Conservation (phyloP, 2,797 vertebrate genomes). For the Rhodeus uyekii region DNA sequence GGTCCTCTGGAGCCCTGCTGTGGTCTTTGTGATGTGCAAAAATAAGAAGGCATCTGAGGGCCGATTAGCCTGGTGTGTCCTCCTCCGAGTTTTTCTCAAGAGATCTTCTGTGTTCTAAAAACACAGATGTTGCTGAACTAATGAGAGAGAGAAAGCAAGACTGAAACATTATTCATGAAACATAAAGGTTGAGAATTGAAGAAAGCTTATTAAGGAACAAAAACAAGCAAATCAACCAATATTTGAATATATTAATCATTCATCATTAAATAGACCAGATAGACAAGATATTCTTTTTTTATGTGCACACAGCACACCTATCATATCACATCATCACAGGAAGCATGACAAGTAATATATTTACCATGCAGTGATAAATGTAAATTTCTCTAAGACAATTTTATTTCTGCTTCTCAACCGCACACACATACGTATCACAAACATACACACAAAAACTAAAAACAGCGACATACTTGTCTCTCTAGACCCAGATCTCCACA, state of each 20-base stretch:
- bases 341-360: background rate
- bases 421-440: background rate
- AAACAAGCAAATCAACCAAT: conserved; percentile 27
- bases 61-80: conserved; percentile 22
- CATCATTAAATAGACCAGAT: conserved; percentile 11
- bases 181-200: conserved; percentile 24
- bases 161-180: conserved; percentile 26
- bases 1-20: conserved; percentile 17
- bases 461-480: background rate
- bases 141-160: conserved; percentile 25
- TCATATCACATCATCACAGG: background rate
- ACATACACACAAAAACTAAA: background rate
- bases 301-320: conserved; percentile 5
- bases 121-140: conserved; percentile 29
- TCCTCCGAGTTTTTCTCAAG: conserved; percentile 35
- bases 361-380: background rate
- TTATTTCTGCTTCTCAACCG: background rate
- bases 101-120: conserved; percentile 22
- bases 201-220: conserved; percentile 17
- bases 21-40: conserved; percentile 22
- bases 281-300: background rate
- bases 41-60: conserved; percentile 31
- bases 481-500: conserved; percentile 12
- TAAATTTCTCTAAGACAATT: background rate
- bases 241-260: conserved; percentile 38